These are phyloP conservation scores for Siphlonurus alternatus DNA, from an alignment of 2,888 invertebrate genomes.

Conservation along the genomic window DNA sequence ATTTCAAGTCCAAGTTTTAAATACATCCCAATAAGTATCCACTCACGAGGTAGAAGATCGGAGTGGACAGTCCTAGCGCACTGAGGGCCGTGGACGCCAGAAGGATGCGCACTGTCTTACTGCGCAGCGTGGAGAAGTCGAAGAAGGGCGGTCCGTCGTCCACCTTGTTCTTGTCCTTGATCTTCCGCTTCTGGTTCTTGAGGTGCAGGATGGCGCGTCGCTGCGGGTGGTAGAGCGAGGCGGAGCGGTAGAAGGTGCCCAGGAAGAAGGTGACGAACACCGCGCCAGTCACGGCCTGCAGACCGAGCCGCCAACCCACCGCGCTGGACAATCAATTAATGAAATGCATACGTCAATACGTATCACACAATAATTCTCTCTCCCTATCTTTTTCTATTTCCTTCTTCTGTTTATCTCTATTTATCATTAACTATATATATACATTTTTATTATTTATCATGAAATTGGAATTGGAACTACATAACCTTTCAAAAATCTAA, in stretches of 20 bases:
- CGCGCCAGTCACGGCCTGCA: constrained; percentile 72
- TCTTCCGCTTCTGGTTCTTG: constrained; percentile 72
- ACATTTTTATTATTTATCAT: no score
- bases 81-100: constrained; percentile 62
- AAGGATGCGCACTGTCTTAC: constrained; percentile 68
- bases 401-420: no score
- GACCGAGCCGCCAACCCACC: constrained; percentile 64
- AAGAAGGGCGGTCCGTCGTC: constrained; percentile 71
- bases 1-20: no score
- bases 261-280: constrained; percentile 69
- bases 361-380: not conserved
- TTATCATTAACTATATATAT: no score
- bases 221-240: constrained; percentile 76
- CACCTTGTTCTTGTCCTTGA: constrained; percentile 57
- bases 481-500: no score
- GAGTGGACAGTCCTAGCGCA: constrained; percentile 72
- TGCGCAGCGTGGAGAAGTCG: constrained; percentile 68
- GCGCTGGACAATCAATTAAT: constrained; percentile 36
- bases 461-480: no score
- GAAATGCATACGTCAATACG: not conserved
- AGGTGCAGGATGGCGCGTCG: constrained; percentile 71
- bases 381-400: not conserved
- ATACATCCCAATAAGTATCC: no score
- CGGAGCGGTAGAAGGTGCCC: constrained; percentile 75
- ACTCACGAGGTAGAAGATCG: constrained; percentile 57